Evolutionary conservation across 1,140 invertebrate species (phyloP).

Genomic region (silkworm (Bombyx mori)): DNA sequence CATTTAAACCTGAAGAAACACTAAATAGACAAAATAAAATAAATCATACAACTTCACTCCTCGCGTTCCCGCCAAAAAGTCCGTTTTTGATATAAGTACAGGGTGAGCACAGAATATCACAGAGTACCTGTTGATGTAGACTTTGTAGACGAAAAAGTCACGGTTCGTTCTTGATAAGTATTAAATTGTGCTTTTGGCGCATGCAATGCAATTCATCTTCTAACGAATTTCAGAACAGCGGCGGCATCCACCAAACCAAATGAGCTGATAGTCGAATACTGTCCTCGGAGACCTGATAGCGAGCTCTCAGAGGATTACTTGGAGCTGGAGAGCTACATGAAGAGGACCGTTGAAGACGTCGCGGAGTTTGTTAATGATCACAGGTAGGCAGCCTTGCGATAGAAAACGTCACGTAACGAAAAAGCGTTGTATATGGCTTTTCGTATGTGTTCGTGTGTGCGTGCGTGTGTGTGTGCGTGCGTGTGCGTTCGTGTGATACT

Average conservation of each 20-base stretch:
- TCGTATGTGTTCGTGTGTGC: not conserved
- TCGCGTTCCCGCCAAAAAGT: too few relatives aligned
- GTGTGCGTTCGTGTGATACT: too few relatives aligned
- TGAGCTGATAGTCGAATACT: slow-evolving; percentile 45
- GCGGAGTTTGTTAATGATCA: slow-evolving; percentile 45
- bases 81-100: too few relatives aligned
- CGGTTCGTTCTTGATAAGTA: too few relatives aligned
- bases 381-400: slow-evolving; percentile 20
- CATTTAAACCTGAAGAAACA: too few relatives aligned
- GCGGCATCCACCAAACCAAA: slow-evolving; percentile 35
- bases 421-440: not conserved
- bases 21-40: too few relatives aligned
- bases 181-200: too few relatives aligned
- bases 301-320: slow-evolving; percentile 19
- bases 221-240: slow-evolving; percentile 18
- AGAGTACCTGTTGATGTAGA: too few relatives aligned
- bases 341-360: slow-evolving; percentile 24
- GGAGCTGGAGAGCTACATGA: slow-evolving; percentile 41
- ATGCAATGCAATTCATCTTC: too few relatives aligned
- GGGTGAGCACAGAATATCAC: too few relatives aligned
- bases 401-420: not conserved
- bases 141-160: too few relatives aligned
- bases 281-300: not conserved
- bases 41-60: too few relatives aligned
- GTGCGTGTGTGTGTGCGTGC: not conserved